Base-by-base conservation (phyloP, 2,797 vertebrate genomes). In the Tragelaphus eurycerus region DNA sequence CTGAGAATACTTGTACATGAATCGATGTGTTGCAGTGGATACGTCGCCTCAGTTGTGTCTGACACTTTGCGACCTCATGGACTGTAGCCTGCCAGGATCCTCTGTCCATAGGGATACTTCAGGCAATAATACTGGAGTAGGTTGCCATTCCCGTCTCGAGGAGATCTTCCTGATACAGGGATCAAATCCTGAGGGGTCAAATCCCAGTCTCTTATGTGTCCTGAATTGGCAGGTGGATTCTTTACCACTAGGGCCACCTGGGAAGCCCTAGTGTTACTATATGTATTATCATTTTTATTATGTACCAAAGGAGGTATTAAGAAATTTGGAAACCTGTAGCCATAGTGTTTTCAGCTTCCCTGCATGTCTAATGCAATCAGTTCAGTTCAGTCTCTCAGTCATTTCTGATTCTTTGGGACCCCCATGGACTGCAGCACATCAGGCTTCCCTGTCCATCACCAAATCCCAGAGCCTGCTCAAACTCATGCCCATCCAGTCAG, bases 341-440 rank as follows among this genome's bases (percentile, higher is more conserved):
- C 12, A 27, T 21, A 94, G 27, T 38, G 4, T 60, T 90, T 88
- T 96, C 78, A 87, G 7, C 2, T 76, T 95, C 23, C 29, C 52
- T 92, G 87, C 34, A 60, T 60, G 27, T 90, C 31, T n/a, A n/a
- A 64, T 64, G 15, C 29, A 62, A 16, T 8, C 60, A 31, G 14
- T 62, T 62, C 60, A 31, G 60, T 62, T 62, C 29, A 31, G 29
- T 31, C 7, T 7, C 7, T 62, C 60, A 31, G 60, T 62, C 60
- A 31, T 8, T 29, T 62, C 60, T 62, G 29, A 62, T 31, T 62
- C 29, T 8, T 62, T 62, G 60, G 0, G 3, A 31, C 34, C 14
- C 29, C 3, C 15, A n/a, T 62, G 60, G 60, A 62, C 60, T 62
- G 60, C 60, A 62, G 29, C 60, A 62, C 60, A 62, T 7, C 60